Percentiles rank a stretch among this genome's conserved stretches.
Conservation (phyloP, 2,113 vertebrate species). For the Conger conger region DNA sequence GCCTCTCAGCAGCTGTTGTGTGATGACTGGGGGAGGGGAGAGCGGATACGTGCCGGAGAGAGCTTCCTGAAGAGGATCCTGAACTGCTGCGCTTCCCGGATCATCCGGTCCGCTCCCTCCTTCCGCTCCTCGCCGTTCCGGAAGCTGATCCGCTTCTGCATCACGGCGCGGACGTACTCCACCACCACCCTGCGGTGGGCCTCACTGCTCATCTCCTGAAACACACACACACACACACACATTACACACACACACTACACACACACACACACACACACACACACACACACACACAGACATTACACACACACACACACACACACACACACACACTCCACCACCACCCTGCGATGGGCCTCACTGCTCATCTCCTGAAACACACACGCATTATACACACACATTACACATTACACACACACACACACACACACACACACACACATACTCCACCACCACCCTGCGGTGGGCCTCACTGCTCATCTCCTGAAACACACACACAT, state of each 20-base stretch:
- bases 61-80: conserved; percentile 89
- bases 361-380: conserved; percentile 81
- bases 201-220: conserved; percentile 86
- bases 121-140: conserved; percentile 87
- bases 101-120: conserved; percentile 93
- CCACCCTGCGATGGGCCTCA: conserved; percentile 85
- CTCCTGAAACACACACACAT: conserved; percentile 64
- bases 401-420: conserved; percentile 25
- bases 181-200: conserved; percentile 88
- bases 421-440: conserved; percentile 40
- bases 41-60: conserved; percentile 56
- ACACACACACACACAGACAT: conserved; percentile 77
- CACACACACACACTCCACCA: conserved; percentile 93
- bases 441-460: conserved; percentile 90
- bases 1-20: no score
- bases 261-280: conserved; percentile 3
- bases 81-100: conserved; percentile 89
- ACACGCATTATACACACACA: conserved; percentile 9
- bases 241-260: no score
- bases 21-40: not conserved
- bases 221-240: no score
- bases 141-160: conserved; percentile 92
- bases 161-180: conserved; percentile 90
- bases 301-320: no score
- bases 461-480: conserved; percentile 88